Evolutionary conservation across 2,888 invertebrate species (phyloP).

Genomic region (Notodonta ziczac): DNA sequence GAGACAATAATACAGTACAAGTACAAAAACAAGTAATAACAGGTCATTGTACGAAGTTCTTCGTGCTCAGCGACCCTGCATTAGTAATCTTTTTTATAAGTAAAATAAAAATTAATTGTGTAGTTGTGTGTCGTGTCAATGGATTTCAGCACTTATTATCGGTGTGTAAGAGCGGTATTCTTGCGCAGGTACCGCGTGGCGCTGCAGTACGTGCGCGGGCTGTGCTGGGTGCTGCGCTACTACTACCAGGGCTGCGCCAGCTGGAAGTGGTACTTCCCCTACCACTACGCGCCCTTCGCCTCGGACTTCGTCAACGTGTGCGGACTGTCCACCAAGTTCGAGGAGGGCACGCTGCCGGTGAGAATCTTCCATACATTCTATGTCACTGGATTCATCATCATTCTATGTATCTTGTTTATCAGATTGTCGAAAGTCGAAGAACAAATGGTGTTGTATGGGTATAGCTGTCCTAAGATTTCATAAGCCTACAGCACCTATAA

Average conservation of each 20-base stretch:
- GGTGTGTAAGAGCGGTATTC: neutral
- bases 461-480: too few species aligned
- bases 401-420: too few species aligned
- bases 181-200: conserved; percentile 91
- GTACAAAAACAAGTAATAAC: too few species aligned
- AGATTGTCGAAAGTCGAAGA: too few species aligned
- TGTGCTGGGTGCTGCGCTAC: conserved; percentile 99
- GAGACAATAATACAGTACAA: too few species aligned
- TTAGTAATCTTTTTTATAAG: too few species aligned
- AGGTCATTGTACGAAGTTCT: too few species aligned
- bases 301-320: conserved; percentile 98
- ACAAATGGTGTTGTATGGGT: too few species aligned
- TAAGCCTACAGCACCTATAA: too few species aligned
- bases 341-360: conserved; percentile 94
- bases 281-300: conserved; percentile 99
- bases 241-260: conserved; percentile 99
- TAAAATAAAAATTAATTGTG: too few species aligned
- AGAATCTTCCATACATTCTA: conserved; percentile 45
- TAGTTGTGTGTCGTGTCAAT: too few species aligned
- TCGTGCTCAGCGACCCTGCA: too few species aligned
- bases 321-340: conserved; percentile 94
- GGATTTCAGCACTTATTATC: neutral
- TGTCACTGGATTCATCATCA: neutral
- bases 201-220: conserved; percentile 96
- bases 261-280: conserved; percentile 99